Percentiles rank a stretch among this genome's conserved stretches.
These are phyloP conservation scores for Drosophila leontia DNA, from an alignment of 1,140 invertebrate genomes.

Conservation along the genomic window DNA sequence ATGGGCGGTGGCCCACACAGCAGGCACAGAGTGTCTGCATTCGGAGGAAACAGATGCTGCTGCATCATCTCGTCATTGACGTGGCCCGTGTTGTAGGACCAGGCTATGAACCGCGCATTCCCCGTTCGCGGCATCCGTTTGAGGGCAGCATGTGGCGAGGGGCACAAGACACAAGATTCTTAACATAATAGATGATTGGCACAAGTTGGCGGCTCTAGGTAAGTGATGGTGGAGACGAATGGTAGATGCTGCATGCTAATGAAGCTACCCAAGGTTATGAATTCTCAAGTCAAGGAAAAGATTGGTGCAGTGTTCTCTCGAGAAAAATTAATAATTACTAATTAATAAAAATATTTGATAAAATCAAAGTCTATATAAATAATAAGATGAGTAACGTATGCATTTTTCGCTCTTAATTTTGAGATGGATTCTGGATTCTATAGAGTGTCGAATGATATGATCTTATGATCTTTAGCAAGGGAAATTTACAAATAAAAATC, in stretches of 20 bases:
- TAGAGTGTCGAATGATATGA: conserved; percentile 4
- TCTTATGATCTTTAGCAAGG: not conserved
- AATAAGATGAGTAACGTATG: not conserved
- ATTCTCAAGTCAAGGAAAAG: conserved; percentile 15
- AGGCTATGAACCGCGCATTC: conserved; percentile 87
- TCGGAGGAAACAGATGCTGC: conserved; percentile 93
- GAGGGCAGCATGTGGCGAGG: conserved; percentile 73
- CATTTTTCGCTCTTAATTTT: too few relatives aligned
- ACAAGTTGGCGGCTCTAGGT: conserved; percentile 4
- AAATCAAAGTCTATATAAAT: not conserved
- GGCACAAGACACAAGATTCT: conserved; percentile 68
- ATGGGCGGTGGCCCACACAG: conserved; percentile 99
- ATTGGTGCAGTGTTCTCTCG: conserved; percentile 17
- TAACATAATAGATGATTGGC: conserved; percentile 78
- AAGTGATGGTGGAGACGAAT: conserved; percentile 1
- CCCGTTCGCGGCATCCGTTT: conserved; percentile 78
- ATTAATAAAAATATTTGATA: not conserved
- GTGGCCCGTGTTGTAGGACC: conserved; percentile 97
- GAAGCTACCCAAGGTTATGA: not conserved
- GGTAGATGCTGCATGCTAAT: conserved; percentile 18
- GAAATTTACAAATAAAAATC: not conserved
- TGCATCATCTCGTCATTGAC: conserved; percentile 96
- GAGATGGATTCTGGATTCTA: too few relatives aligned
- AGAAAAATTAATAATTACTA: not conserved
- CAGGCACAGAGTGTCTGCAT: conserved; percentile 91